Evolutionary conservation across 2,797 vertebrate species (phyloP).

Genomic region (Falco biarmicus): DNA sequence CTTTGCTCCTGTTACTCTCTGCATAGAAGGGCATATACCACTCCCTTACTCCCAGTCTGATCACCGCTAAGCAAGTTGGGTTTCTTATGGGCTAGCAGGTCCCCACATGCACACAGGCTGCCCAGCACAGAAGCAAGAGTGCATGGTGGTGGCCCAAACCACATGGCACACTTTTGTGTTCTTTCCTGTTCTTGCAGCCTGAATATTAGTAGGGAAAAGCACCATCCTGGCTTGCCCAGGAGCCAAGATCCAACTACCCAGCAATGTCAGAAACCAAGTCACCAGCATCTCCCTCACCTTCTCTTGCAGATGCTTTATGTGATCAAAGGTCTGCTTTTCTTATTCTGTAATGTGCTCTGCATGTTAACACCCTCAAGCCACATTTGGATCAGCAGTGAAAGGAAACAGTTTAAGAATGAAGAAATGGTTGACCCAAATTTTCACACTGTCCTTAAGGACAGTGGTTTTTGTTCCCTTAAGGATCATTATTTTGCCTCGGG

Average conservation of each 20-base stretch:
- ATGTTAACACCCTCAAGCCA: not conserved
- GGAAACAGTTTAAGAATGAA: not conserved
- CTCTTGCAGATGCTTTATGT: not conserved
- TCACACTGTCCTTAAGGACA: not conserved
- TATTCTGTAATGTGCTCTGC: not conserved
- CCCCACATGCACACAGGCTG: not conserved
- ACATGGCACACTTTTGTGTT: not conserved
- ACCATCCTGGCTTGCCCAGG: not conserved
- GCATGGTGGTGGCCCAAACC: not conserved
- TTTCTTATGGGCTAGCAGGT: not conserved
- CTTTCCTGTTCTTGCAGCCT: not conserved
- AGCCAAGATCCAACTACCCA: not conserved
- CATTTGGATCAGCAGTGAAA: not conserved
- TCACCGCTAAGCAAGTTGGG: not conserved
- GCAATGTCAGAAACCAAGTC: not conserved
- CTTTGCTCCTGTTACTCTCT: not conserved
- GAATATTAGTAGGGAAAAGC: not conserved
- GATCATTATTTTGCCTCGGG: not conserved
- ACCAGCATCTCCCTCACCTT: not conserved
- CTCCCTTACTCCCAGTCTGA: not conserved
- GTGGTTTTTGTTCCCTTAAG: not conserved
- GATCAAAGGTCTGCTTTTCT: not conserved
- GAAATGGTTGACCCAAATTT: not conserved
- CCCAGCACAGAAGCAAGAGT: not conserved
- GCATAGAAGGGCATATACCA: fast-evolving